phyloP scores from a whole-genome alignment of 53 echinoderm and acorn worm genomes.

The Henricia sp. region DNA sequence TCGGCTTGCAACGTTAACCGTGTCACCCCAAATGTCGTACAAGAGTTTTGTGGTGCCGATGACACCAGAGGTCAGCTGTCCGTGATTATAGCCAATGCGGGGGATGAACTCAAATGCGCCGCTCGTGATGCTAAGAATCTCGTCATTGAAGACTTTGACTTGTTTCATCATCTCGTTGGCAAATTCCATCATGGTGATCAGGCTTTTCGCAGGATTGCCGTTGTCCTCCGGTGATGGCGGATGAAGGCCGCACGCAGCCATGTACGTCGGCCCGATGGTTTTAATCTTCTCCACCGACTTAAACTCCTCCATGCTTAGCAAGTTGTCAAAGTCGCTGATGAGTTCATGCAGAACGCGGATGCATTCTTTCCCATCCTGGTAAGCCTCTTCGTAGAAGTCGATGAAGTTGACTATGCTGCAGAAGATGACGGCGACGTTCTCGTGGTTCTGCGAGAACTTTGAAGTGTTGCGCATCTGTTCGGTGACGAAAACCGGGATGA shows the following conservation, averaged over 20 bases:
- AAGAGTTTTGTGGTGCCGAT: conserved; percentile 99
- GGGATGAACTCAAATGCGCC: conserved; percentile 96
- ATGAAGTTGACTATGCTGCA: conserved; percentile 99
- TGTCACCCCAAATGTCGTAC: conserved; percentile 99
- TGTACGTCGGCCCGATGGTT: conserved; percentile 98
- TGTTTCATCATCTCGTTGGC: conserved; percentile 82
- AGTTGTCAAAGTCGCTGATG: conserved; percentile 97
- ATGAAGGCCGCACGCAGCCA: conserved; percentile 98
- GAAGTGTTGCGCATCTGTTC: conserved; percentile 79
- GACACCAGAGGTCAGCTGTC: conserved; percentile 93
- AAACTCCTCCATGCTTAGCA: conserved; percentile 70
- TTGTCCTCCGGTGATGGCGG: conserved; percentile 53
- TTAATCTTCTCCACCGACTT: conserved; percentile 96
- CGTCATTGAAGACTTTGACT: conserved; percentile 81
- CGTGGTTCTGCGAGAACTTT: conserved; percentile 96
- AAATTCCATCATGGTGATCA: conserved; percentile 89
- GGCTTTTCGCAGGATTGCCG: conserved; percentile 50
- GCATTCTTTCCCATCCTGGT: conserved; percentile 90
- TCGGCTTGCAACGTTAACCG: conserved; percentile 97
- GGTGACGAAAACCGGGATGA: conserved; percentile 92
- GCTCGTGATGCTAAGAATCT: conserved; percentile 90
- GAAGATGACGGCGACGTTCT: conserved; percentile 95
- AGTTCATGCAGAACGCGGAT: conserved; percentile 95
- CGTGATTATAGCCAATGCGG: conserved; percentile 97
- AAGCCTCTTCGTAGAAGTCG: conserved; percentile 96